These are phyloP conservation scores for Ennomos fuscantarius DNA, from an alignment of 2,888 invertebrate species.

Conservation along the genomic window DNA sequence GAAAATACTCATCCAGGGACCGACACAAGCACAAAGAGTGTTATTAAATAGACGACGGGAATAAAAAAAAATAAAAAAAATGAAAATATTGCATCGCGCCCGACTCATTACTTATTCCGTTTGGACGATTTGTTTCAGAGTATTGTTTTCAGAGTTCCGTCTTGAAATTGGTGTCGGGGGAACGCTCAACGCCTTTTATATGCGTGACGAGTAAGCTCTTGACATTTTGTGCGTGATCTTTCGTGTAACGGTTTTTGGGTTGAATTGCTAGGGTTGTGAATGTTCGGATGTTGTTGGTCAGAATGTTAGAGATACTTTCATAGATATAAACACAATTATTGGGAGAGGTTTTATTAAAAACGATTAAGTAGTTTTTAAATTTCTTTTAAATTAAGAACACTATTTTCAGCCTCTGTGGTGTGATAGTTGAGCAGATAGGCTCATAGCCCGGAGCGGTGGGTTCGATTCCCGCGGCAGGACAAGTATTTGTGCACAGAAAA, in stretches of 20 bases:
- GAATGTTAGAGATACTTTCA: too few species aligned
- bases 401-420: too few species aligned
- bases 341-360: too few species aligned
- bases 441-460: too few species aligned
- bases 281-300: background rate
- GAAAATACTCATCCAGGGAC: slow-evolving; percentile 42
- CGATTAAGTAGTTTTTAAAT: too few species aligned
- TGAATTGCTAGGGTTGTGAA: background rate
- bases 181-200: slow-evolving; percentile 13
- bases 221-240: slow-evolving; percentile 1
- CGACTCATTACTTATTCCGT: slow-evolving; percentile 74
- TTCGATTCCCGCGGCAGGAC: too few species aligned
- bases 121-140: slow-evolving; percentile 63
- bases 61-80: slow-evolving; percentile 37
- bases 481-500: too few species aligned
- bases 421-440: too few species aligned
- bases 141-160: slow-evolving; percentile 43
- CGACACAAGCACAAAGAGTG: slow-evolving; percentile 49
- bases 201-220: background rate
- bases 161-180: slow-evolving; percentile 8
- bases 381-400: too few species aligned
- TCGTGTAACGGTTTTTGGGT: background rate
- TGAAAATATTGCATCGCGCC: slow-evolving; percentile 63
- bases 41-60: slow-evolving; percentile 65
- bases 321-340: too few species aligned